Percentiles rank a stretch among this genome's conserved stretches.
These are phyloP conservation scores for Merops nubicus DNA, from an alignment of 2,113 vertebrate species.

Conservation along the genomic window DNA sequence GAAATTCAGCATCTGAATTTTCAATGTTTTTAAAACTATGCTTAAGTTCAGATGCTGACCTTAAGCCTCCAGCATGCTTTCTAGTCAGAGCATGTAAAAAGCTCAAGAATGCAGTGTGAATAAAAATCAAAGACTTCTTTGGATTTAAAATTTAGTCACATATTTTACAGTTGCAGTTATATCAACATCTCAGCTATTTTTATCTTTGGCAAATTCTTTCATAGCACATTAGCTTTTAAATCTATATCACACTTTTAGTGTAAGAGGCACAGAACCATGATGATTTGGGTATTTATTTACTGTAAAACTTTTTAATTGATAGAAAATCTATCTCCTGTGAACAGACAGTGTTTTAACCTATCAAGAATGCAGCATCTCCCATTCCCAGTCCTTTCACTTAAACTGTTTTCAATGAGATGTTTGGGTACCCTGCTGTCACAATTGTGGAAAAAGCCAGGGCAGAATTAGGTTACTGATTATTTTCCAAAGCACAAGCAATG, in stretches of 20 bases:
- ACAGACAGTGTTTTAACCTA: neutral
- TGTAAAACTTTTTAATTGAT: neutral
- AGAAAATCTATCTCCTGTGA: neutral
- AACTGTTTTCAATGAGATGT: neutral
- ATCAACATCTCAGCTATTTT: neutral
- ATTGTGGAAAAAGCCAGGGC: neutral
- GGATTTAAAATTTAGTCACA: neutral
- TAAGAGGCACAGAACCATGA: neutral
- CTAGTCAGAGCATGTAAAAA: neutral
- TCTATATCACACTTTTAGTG: neutral
- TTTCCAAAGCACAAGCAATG: neutral
- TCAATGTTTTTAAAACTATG: neutral
- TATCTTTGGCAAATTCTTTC: neutral
- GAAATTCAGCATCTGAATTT: neutral
- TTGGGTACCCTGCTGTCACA: neutral
- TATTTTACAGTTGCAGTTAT: neutral
- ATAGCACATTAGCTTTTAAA: neutral
- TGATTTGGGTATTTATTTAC: neutral
- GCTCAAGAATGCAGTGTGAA: neutral
- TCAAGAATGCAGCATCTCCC: neutral
- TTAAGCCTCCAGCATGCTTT: neutral
- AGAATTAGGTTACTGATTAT: slow-evolving; percentile 17
- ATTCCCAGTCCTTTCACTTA: neutral
- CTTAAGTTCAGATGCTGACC: neutral
- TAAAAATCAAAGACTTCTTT: neutral